Percentiles rank a stretch among this genome's conserved stretches.
phyloP scores from a whole-genome alignment of 1,140 invertebrate species.

The Brachionus rubens region DNA sequence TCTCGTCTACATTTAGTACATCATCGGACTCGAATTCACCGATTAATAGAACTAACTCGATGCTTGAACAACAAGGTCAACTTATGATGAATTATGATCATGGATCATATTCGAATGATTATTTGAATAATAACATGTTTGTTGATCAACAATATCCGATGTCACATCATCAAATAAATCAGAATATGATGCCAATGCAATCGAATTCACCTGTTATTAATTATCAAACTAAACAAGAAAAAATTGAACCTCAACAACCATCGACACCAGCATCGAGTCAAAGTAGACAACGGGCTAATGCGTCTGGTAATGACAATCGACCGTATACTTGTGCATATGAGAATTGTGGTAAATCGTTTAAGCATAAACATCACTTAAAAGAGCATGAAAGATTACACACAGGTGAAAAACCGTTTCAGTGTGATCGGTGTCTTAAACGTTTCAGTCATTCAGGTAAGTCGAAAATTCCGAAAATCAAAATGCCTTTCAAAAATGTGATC shows the following conservation, averaged over 20 bases:
- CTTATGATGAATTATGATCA: background rate
- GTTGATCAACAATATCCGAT: background rate
- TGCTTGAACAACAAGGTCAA: background rate
- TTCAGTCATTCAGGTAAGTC: slow-evolving; percentile 46
- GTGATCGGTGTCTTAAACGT: slow-evolving; percentile 46
- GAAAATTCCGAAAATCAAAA: background rate
- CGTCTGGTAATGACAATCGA: slow-evolving; percentile 26
- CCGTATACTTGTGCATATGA: slow-evolving; percentile 43
- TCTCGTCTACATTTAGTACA: background rate
- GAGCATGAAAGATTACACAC: slow-evolving; percentile 47
- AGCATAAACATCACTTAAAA: slow-evolving; percentile 47
- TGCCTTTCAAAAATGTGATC: too few relatives aligned
- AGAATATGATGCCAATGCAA: background rate
- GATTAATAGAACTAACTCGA: background rate
- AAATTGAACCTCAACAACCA: background rate
- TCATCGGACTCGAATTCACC: slow-evolving; percentile 18
- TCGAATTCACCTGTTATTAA: background rate
- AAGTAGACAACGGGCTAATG: background rate
- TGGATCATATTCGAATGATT: background rate
- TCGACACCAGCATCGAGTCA: background rate
- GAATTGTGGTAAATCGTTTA: slow-evolving; percentile 46
- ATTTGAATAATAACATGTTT: background rate
- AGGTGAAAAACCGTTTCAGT: slow-evolving; percentile 48
- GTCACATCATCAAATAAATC: background rate
- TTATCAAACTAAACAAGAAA: background rate